These are phyloP conservation scores for Sternarchorhynchus goeldii DNA, from an alignment of 2,797 vertebrate species.

Conservation along the genomic window DNA sequence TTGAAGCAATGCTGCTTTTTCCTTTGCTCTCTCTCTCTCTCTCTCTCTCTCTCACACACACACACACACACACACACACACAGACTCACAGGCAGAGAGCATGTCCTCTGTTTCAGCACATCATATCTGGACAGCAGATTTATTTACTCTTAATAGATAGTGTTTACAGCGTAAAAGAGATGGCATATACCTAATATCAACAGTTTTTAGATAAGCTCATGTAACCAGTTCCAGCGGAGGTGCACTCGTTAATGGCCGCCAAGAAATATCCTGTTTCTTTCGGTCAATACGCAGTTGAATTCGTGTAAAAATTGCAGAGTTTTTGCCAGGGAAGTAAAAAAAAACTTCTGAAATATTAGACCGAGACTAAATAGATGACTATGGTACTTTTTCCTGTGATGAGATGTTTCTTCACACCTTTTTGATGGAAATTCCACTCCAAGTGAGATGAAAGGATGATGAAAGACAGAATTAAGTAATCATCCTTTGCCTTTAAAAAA, in stretches of 20 bases:
- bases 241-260: constrained; percentile 3
- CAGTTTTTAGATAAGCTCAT: constrained; percentile 45
- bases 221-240: constrained; percentile 22
- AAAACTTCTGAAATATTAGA: constrained; percentile 33
- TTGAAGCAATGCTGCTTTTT: constrained; percentile 3
- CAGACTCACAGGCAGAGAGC: no score
- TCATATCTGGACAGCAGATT: constrained; percentile 33
- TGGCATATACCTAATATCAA: constrained; percentile 18
- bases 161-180: constrained; percentile 28
- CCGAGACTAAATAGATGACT: constrained; percentile 34
- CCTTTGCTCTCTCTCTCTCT: not conserved
- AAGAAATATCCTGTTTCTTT: constrained; percentile 16
- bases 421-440: constrained; percentile 54
- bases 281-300: not conserved
- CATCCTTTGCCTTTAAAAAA: constrained; percentile 33
- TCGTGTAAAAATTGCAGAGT: not conserved
- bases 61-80: no score
- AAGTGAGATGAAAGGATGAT: constrained; percentile 52
- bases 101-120: constrained; percentile 18
- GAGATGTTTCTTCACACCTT: constrained; percentile 53
- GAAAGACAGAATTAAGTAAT: constrained; percentile 73
- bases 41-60: not conserved
- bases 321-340: no score
- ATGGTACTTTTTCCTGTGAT: constrained; percentile 44
- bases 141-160: constrained; percentile 48